Evolutionary conservation across 2,797 vertebrate species (phyloP).

Genomic region (Garrulus glandarius): DNA sequence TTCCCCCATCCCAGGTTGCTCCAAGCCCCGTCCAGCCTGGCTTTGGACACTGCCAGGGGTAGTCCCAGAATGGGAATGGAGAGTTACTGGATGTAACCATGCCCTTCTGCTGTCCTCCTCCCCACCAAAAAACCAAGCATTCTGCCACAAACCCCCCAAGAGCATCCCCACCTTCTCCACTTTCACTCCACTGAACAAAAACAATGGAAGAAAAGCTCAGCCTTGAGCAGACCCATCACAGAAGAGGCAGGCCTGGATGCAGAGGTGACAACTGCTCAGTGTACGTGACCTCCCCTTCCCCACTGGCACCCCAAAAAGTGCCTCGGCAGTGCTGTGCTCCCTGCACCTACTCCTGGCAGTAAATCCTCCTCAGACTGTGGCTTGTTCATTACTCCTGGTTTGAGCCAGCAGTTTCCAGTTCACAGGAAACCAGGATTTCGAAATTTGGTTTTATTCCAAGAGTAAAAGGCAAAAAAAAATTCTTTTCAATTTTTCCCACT

Average conservation of each 20-base stretch:
- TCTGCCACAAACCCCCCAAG: not conserved
- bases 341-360: not conserved
- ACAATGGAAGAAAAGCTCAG: not conserved
- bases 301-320: not conserved
- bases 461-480: not conserved
- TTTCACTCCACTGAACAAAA: not conserved
- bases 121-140: not conserved
- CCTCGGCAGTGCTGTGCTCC: not conserved
- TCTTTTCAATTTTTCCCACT: not conserved
- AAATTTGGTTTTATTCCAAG: constrained; percentile 42
- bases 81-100: not conserved
- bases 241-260: not conserved
- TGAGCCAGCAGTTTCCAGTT: constrained; percentile 44
- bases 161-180: not conserved
- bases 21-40: accelerated
- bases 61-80: not conserved
- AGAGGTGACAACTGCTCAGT: not conserved
- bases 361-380: constrained; percentile 5
- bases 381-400: not conserved
- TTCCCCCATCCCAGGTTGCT: not conserved
- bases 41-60: not conserved
- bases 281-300: not conserved
- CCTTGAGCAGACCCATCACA: not conserved
- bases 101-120: not conserved
- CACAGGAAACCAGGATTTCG: constrained; percentile 56